Conservation (phyloP, 2,797 vertebrate species). For the Argya squamiceps region DNA sequence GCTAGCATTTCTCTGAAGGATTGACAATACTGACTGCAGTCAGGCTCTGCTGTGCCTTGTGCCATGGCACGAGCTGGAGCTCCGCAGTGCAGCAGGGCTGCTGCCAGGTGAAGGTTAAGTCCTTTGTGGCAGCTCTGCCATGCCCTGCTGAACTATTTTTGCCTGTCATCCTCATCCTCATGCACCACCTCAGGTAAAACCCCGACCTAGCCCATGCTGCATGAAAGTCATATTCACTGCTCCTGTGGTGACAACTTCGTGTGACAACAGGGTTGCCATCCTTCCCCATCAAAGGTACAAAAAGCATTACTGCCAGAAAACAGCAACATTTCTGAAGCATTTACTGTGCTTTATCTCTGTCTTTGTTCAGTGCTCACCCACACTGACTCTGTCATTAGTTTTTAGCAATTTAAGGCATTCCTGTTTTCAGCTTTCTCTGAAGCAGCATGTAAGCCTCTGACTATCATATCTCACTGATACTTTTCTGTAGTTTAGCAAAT, state of each 20-base stretch:
- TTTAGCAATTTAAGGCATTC: neutral
- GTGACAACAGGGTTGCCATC: neutral
- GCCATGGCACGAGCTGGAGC: neutral
- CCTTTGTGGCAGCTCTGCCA: accelerated
- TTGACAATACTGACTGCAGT: accelerated
- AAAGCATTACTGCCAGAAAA: neutral
- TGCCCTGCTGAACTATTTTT: neutral
- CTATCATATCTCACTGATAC: neutral
- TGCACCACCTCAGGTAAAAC: neutral
- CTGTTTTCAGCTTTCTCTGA: neutral
- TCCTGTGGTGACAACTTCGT: neutral
- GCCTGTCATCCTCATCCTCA: neutral
- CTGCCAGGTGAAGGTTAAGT: neutral
- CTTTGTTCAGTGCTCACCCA: neutral
- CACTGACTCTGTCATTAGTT: neutral
- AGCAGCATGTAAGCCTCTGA: neutral
- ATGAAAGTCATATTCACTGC: neutral
- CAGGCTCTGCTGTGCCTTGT: neutral
- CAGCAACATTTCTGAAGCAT: neutral
- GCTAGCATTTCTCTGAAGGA: neutral
- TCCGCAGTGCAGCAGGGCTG: neutral
- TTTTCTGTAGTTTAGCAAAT: neutral
- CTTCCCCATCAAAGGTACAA: neutral
- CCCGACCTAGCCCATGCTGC: neutral
- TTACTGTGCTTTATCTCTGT: neutral